A percentile compares a stretch with the other conserved stretches of the same genome.
phyloP scores from a whole-genome alignment of 1,140 invertebrate genomes.

The Protaetia brevitarsis region DNA sequence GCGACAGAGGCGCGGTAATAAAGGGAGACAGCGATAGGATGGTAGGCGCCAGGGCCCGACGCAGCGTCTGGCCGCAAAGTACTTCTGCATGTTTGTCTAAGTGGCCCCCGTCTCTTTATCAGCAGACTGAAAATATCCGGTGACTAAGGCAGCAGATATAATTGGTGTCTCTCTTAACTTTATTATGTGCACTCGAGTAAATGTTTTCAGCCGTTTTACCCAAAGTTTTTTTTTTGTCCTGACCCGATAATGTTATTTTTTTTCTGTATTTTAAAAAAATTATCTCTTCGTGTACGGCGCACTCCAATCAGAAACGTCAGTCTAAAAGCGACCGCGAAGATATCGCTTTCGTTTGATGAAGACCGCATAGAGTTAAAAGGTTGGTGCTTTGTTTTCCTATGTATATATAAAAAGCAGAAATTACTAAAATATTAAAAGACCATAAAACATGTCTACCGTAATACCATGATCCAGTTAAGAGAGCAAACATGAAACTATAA shows the following conservation, averaged over 20 bases:
- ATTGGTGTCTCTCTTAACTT: conserved; percentile 23
- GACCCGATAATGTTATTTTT: conserved; percentile 11
- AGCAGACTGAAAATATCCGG: conserved; percentile 21
- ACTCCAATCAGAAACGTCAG: neutral
- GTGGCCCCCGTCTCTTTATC: conserved; percentile 20
- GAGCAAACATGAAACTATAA: too few relatives aligned
- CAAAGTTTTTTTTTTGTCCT: neutral
- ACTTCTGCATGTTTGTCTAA: conserved; percentile 23
- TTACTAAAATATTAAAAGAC: too few relatives aligned
- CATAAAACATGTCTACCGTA: too few relatives aligned
- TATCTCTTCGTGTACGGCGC: too few relatives aligned
- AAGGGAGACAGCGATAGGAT: conserved; percentile 9
- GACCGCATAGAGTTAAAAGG: neutral
- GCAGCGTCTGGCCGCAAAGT: conserved; percentile 23
- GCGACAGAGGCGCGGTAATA: conserved; percentile 1
- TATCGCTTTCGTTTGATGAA: conserved; percentile 3
- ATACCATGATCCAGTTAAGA: too few relatives aligned
- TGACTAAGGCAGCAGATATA: conserved; percentile 19
- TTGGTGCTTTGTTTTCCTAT: too few relatives aligned
- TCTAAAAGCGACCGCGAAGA: neutral
- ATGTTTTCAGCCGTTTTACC: neutral
- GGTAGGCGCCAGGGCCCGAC: conserved; percentile 19
- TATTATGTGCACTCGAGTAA: conserved; percentile 21
- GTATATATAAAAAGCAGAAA: too few relatives aligned
- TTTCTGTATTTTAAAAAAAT: conserved; percentile 5